Percentiles rank a stretch among this genome's conserved stretches.
These are phyloP conservation scores for Harlomillsia oculata DNA, from an alignment of 1,140 invertebrate species.

Conservation along the genomic window DNA sequence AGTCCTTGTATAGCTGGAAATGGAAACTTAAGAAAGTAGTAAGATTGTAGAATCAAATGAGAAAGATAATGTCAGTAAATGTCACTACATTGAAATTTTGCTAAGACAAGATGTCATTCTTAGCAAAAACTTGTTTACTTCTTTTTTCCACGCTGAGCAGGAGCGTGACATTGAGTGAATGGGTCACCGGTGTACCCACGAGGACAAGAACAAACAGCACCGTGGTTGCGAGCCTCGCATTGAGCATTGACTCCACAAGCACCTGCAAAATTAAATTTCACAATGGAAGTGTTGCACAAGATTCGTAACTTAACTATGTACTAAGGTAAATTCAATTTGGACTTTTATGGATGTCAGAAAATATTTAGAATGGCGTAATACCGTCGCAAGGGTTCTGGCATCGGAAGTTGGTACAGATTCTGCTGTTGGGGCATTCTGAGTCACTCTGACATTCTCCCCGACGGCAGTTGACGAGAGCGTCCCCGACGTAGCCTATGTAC, in stretches of 20 bases:
- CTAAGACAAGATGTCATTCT: too few species aligned
- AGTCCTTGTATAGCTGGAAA: too few species aligned
- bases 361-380: too few species aligned
- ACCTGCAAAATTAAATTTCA: not conserved
- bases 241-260: slow-evolving; percentile 22
- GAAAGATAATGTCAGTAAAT: too few species aligned
- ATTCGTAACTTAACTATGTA: slow-evolving; percentile 3
- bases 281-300: not conserved
- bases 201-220: slow-evolving; percentile 56
- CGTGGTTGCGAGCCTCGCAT: slow-evolving; percentile 59
- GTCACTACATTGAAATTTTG: too few species aligned
- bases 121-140: too few species aligned
- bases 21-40: too few species aligned
- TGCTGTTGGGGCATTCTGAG: slow-evolving; percentile 57
- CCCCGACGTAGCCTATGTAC: slow-evolving; percentile 70
- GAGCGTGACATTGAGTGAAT: slow-evolving; percentile 22
- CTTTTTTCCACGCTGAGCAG: slow-evolving; percentile 22
- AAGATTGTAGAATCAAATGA: too few species aligned
- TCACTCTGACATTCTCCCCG: slow-evolving; percentile 65
- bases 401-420: slow-evolving; percentile 57
- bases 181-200: slow-evolving; percentile 20
- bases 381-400: slow-evolving; percentile 26
- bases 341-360: not conserved
- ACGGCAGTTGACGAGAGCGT: slow-evolving; percentile 51
- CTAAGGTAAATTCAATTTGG: not conserved